Base-by-base conservation (phyloP, 2,113 vertebrate species). In the Marmota flaviventris region DNA sequence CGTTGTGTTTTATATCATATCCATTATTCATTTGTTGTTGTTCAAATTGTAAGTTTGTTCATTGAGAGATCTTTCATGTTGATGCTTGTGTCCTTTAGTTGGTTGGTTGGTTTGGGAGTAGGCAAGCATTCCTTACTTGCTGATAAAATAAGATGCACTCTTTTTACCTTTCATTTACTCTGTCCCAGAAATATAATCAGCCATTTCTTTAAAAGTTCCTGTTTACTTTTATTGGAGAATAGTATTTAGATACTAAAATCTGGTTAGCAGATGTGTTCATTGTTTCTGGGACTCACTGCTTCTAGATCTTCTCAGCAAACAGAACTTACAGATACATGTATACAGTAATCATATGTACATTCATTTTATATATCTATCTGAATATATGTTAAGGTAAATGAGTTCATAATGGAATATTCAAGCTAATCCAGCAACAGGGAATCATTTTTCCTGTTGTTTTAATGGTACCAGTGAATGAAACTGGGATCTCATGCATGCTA, bases 261-360 rank as follows among this genome's bases (percentile, higher is more conserved):
- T 17, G 22, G 17, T 1, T 1, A 17, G 14, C 7, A 2, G 4
- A 0, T n/a, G 39, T 42, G 20, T 7, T 70, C 39, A 37, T 37
- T 29, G 32, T 12, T 81, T 1, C 45, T 73, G 48, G 14, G 5
- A 0, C 25, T 58, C 13, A 9, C 22, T 37, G 25, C 58, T 77
- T 27, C 14, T 34, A 48, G 1, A 2, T 16, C 27, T 18, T 51
- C n/a, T 25, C 8, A 32, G 27, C 4, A 34, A 24, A 82, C 9
- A 25, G 25, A n/a, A 7, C 27, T 51, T 34, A 70, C 0, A 58
- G 4, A 22, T 8, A 5, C 11, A 20, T 56, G 24, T 20, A 39
- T 51, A 22, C 45, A 34, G 14, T 20, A 12, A 29, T 24, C 20
- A 4, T 3, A 25, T 10, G 53, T 2, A 39, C 8, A 18, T 56